These are phyloP conservation scores for Polyommatus icarus DNA, from an alignment of 2,888 invertebrate genomes.

Conservation along the genomic window DNA sequence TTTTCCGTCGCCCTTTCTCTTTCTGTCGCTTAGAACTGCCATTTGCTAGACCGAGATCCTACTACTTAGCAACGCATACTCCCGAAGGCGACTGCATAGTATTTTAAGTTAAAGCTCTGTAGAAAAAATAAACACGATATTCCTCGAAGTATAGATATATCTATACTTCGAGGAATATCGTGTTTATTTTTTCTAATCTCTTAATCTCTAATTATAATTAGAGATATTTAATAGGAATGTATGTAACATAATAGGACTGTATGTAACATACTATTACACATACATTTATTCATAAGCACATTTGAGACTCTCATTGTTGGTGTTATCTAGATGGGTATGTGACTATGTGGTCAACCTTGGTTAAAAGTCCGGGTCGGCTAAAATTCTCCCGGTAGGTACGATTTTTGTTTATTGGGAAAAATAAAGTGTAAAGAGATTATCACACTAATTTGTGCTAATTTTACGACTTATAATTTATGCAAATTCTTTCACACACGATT, in stretches of 20 bases:
- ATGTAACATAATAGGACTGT: background rate
- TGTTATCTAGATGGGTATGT: slow-evolving; percentile 25
- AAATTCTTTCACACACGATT: background rate
- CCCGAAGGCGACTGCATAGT: no score
- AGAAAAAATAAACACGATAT: no score
- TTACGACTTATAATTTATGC: background rate
- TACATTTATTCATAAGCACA: slow-evolving; percentile 22
- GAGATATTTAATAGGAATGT: slow-evolving; percentile 1
- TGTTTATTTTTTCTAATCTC: no score
- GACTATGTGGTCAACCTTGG: slow-evolving; percentile 23
- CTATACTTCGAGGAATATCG: no score
- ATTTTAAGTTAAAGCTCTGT: no score
- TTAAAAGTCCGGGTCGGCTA: background rate
- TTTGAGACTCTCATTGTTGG: slow-evolving; percentile 24
- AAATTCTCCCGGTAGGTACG: background rate
- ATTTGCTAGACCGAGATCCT: no score
- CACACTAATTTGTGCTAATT: background rate
- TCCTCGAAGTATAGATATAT: no score
- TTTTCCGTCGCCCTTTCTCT: no score
- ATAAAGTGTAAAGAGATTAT: background rate
- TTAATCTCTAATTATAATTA: no score
- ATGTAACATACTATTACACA: background rate
- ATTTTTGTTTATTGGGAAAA: background rate
- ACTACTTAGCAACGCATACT: no score
- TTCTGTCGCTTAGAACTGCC: no score